Evolutionary conservation across 2,797 vertebrate genomes (phyloP), one percentile per base, ranked within the genome.

Genomic region (Hydrocynus forskahlii): DNA sequence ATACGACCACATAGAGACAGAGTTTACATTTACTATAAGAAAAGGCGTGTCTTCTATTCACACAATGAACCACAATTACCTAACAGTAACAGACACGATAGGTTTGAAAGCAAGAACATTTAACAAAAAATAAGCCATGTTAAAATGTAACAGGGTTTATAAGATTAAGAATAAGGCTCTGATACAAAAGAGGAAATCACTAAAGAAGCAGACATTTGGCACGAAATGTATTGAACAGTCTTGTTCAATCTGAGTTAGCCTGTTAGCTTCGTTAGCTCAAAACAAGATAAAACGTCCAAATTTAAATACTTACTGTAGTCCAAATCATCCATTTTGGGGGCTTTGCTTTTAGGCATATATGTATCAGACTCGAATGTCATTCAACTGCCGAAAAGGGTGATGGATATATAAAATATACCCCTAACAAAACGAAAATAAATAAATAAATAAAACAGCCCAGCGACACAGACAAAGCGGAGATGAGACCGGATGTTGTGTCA

Each of bases 261-360:
- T 16, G 14, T 76, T 69, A 73, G 57, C 60, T 59, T 4, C 64
- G 19, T 60, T 60, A 66, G 50, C 68, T 25, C 63, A 62, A 74
- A 35, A 76, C 59, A 78, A 76, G 45, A 77, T 55, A 73, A 23
- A 64, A 60, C 63, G 72, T 21, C 6, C n/a, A 64, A 40, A 0
- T 17, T 29, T 40, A 54, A n/a, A 40, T 57, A 94, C 95, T 94
- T 91, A 95, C 95, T 95, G 93, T 95, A 95, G 93, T 95, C 95
- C 94, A 95, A 91, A 86, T 95, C 95, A 91, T 95, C 95, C 95
- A 95, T 95, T 92, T 95, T 95, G 85, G 94, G 95, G 85, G 95
- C 91, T 95, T 95, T 95, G 92, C 91, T 95, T 93, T 95, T 95
- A 94, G 94, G 95, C 95, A 95, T 95, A 92, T 94, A 95, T 94